Evolutionary conservation across 2,888 invertebrate species (phyloP), one percentile per base, ranked within the genome.

Genomic region (Ligdia adustata): DNA sequence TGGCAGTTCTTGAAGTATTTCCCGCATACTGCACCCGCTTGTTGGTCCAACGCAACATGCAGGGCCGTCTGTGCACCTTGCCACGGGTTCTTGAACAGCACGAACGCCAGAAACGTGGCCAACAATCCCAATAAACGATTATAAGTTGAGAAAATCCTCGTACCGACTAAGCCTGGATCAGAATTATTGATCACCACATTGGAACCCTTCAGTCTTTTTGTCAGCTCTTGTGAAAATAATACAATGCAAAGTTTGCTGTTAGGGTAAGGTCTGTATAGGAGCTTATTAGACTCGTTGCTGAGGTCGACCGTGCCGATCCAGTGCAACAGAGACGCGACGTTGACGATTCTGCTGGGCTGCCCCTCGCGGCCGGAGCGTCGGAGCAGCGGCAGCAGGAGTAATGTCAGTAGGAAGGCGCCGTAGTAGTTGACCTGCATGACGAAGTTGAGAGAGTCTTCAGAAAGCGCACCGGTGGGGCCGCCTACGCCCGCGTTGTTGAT

Each of bases 381-480:
- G 55, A 96, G 64, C 20, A 96, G 81, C 72, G 95, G 96, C 42
- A 96, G 92, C 1, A 99, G 91, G 5, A 98, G 91, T 69, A 97
- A 94, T 0, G 98, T 97, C 16, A 99, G 86, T 15, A 98, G 88
- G 75, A 98, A 98, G 15, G 96, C 96, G 0, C 98, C 98, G 75
- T 95, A 96, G 67, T 97, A 96, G 77, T 98, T 98, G 1, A 97
- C 96, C 24, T 95, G 97, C 94, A 97, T 96, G 4, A 95, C 95
- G 55, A 93, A 82, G 72, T 97, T 96, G 48, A 98, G 80, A 0
- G 95, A 95, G 66, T 98, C 97, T 59, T 93, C 92, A 13, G 95
- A 95, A 6, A 11, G 16, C 2, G 1, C 9, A 3, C 18, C 16
- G 43, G 91, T 82, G 1, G 46, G 49, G 1, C 73, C 92, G 3